phyloP scores from a whole-genome alignment of 2,113 vertebrate species.

The Paralichthys olivaceus region DNA sequence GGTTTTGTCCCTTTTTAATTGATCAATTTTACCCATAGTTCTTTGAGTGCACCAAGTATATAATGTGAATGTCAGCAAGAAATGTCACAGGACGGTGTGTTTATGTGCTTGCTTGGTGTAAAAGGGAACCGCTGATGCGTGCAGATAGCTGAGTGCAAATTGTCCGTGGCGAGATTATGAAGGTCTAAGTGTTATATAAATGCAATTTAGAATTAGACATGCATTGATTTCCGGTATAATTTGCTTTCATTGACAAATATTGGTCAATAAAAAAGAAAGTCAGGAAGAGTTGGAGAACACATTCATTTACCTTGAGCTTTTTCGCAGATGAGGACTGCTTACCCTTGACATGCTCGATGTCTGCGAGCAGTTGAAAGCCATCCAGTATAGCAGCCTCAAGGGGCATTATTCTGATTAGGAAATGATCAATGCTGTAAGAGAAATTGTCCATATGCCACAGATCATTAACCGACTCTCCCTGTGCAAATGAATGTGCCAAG shows the following conservation, averaged over 20 bases:
- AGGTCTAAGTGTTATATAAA: constrained; percentile 17
- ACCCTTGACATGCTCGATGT: constrained; percentile 27
- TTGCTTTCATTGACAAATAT: constrained; percentile 7
- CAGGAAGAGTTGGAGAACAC: no score
- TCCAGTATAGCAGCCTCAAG: constrained; percentile 24
- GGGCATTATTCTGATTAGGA: constrained; percentile 65
- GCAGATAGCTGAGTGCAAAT: constrained; percentile 14
- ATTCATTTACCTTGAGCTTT: background rate
- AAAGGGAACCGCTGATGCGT: constrained; percentile 7
- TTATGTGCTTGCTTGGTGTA: constrained; percentile 7
- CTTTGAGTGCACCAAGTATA: constrained; percentile 5
- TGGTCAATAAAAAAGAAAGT: constrained; percentile 13
- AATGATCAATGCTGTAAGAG: constrained; percentile 70
- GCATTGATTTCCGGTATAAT: constrained; percentile 27
- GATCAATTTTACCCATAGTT: constrained; percentile 32
- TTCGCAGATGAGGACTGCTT: constrained; percentile 26
- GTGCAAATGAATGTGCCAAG: constrained; percentile 61
- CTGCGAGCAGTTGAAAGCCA: constrained; percentile 31
- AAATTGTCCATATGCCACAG: constrained; percentile 68
- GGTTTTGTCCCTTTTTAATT: constrained; percentile 61
- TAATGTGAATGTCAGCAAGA: constrained; percentile 13
- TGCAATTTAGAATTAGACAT: constrained; percentile 12
- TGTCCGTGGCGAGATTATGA: background rate
- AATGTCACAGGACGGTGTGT: constrained; percentile 11
- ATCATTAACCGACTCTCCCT: constrained; percentile 61